phyloP scores from a whole-genome alignment of 2,888 invertebrate genomes.

The Tipula helvola region DNA sequence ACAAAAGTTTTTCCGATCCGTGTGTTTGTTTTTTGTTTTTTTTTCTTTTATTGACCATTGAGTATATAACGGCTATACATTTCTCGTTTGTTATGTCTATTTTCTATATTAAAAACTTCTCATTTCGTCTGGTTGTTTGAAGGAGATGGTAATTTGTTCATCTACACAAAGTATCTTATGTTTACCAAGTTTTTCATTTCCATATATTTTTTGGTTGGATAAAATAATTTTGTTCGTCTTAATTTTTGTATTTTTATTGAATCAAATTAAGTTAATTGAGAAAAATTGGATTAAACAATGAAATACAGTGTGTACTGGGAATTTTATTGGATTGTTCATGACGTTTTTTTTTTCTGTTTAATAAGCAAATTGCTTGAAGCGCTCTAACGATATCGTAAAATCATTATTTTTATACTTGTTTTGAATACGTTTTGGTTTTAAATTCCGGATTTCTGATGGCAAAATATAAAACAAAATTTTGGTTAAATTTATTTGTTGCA shows the following conservation, averaged over 20 bases:
- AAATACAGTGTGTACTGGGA: neutral
- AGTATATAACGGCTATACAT: neutral
- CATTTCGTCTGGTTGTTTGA: neutral
- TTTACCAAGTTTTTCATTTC: neutral
- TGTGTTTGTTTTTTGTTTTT: neutral
- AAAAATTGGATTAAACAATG: conserved; percentile 4
- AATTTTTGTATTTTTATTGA: neutral
- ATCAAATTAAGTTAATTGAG: neutral
- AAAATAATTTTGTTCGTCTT: neutral
- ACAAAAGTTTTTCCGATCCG: neutral
- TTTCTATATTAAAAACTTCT: neutral
- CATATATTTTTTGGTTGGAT: neutral
- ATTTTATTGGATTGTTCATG: neutral
- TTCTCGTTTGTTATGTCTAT: neutral
- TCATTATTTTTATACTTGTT: neutral
- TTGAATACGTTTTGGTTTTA: neutral
- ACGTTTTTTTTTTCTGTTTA: neutral
- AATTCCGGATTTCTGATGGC: neutral
- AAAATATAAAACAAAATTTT: no score
- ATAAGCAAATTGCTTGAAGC: neutral
- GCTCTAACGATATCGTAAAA: neutral
- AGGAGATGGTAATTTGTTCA: neutral
- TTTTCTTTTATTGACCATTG: neutral
- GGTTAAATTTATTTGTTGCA: no score
- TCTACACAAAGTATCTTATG: neutral